Evolutionary conservation across 2,797 vertebrate genomes (phyloP).

Genomic region (Aulostomus chinensis): DNA sequence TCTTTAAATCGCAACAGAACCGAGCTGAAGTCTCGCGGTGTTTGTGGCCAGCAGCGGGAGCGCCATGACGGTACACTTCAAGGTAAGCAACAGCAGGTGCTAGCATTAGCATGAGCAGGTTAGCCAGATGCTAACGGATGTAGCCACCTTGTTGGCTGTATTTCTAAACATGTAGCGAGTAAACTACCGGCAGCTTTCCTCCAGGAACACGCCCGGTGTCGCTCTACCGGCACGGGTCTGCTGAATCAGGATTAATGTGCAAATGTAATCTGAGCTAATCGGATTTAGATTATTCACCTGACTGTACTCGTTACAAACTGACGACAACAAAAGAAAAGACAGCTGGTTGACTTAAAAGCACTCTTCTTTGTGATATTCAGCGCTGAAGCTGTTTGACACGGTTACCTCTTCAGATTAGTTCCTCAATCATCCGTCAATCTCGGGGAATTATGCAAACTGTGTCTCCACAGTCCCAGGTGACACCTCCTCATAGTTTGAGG

Average conservation of each 20-base stretch:
- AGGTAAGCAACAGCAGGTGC: constrained; percentile 52
- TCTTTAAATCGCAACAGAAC: no score
- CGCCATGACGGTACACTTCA: constrained; percentile 62
- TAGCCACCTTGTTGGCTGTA: not conserved
- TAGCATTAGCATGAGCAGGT: constrained; percentile 21
- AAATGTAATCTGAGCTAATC: constrained; percentile 20
- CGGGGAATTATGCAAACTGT: no score
- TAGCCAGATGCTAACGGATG: constrained; percentile 1
- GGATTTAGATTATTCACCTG: not conserved
- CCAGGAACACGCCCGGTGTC: accelerated
- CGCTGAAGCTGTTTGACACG: no score
- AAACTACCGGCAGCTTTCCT: not conserved
- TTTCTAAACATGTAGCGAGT: not conserved
- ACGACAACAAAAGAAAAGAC: no score
- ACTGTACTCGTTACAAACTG: no score
- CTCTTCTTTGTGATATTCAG: no score
- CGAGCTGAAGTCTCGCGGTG: not conserved
- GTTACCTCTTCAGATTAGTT: no score
- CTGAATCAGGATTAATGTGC: constrained; percentile 14
- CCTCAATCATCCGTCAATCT: no score
- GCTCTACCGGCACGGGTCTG: constrained; percentile 1
- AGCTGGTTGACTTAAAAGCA: no score
- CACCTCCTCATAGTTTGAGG: no score
- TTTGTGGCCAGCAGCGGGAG: not conserved
- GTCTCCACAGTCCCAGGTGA: no score